Conservation (phyloP, 1,140 invertebrate genomes). For the Homalodisca vitripennis region DNA sequence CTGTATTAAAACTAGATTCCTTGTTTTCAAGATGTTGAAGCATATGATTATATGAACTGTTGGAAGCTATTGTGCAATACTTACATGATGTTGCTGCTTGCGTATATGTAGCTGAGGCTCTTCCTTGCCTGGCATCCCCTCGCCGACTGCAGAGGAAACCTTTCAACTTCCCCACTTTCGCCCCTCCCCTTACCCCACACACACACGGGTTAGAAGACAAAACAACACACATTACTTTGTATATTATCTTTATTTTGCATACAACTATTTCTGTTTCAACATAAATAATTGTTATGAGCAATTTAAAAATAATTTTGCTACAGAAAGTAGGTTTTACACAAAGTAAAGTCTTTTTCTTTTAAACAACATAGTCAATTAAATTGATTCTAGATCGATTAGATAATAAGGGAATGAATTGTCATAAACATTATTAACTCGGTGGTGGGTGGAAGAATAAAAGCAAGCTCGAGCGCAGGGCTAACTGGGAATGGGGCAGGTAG, state of each 20-base stretch:
- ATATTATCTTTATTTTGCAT: slow-evolving; percentile 21
- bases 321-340: slow-evolving; percentile 21
- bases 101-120: slow-evolving; percentile 25
- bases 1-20: too few relatives aligned
- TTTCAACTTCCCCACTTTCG: not conserved
- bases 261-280: slow-evolving; percentile 19
- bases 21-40: too few relatives aligned
- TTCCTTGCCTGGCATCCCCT: slow-evolving; percentile 23
- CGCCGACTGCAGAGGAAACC: slow-evolving; percentile 7
- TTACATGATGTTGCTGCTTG: slow-evolving; percentile 24
- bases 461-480: slow-evolving; percentile 14
- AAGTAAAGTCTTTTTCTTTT: slow-evolving; percentile 16
- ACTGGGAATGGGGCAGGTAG: slow-evolving; percentile 14
- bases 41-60: too few relatives aligned
- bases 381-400: slow-evolving; percentile 23
- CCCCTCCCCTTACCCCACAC: not conserved
- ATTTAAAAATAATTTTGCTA: slow-evolving; percentile 20
- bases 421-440: slow-evolving; percentile 10
- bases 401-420: slow-evolving; percentile 27
- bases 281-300: slow-evolving; percentile 20
- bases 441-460: slow-evolving; percentile 23
- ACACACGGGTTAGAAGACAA: not conserved
- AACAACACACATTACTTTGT: slow-evolving; percentile 15
- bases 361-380: slow-evolving; percentile 22
- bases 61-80: too few relatives aligned